Base-by-base conservation (phyloP, 2,888 invertebrate species). In the Drosophila mimetica region DNA sequence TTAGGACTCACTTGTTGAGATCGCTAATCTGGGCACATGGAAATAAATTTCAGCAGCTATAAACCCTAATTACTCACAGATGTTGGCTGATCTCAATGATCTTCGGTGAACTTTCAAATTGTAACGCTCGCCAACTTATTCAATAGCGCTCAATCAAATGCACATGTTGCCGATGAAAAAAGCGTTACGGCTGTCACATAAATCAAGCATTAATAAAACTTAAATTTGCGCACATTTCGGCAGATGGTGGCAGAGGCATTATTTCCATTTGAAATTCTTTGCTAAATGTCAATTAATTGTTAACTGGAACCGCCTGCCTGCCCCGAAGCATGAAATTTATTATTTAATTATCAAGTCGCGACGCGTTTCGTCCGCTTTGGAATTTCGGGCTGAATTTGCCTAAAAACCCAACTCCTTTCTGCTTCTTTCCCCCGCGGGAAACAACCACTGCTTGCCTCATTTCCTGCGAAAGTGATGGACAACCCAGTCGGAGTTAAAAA, bases 261-360 rank as follows among this genome's bases (percentile, higher is more conserved):
- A 28, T 14, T 60, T 66, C 58, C 72, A 55, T 50, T 58, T 60
- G 52, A 41, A 63, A 46, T 79, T 80, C 86, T 86, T 86, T 75
- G 58, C 71, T 72, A 86, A 84, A 85, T 86, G 81, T 84, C 88
- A 84, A 84, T 84, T 88, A 86, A 75, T 83, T 88, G 83, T 84
- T 73, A 79, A 73, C 58, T 86, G 78, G 57, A 72, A 72, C 72
- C 75, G 72, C 36, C 58, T 32, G 46, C 7, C 64, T 63, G 50
- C 20, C 32, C 16, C 13, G 8, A 16, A 51, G 30, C 36, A 14
- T 42, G 20, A 41, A 60, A 63, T 69, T 73, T 75, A 60, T 71
- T 73, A 86, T 86, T 84, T 78, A 85, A 85, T 85, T 85, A 86
- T 84, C 54, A 73, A 84, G 88, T 84, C 84, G 67, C 58, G 73